These are phyloP conservation scores for Contarinia nasturtii DNA, from an alignment of 1,140 invertebrate genomes.

Conservation along the genomic window DNA sequence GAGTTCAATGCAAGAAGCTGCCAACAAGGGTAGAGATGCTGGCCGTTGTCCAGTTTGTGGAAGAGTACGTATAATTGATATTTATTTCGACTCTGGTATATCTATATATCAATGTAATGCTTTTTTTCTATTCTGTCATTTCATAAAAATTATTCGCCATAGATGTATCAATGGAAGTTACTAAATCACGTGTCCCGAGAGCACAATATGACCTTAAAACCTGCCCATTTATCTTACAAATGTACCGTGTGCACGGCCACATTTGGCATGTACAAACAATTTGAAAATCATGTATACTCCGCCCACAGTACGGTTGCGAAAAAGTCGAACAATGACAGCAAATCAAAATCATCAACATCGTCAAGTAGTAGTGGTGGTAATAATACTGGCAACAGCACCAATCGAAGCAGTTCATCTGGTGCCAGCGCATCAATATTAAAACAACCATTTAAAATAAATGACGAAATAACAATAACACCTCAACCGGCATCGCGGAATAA, in stretches of 20 bases:
- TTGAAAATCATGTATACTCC: slow-evolving; percentile 85
- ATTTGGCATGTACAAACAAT: slow-evolving; percentile 87
- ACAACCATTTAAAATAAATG: slow-evolving; percentile 75
- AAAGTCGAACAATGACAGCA: slow-evolving; percentile 59
- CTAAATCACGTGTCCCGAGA: slow-evolving; percentile 78
- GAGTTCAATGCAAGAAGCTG: slow-evolving; percentile 87
- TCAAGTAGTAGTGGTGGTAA: slow-evolving; percentile 16
- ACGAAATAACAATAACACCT: slow-evolving; percentile 83
- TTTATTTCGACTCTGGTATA: too few relatives aligned
- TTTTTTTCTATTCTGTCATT: too few relatives aligned
- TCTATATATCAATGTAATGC: too few relatives aligned
- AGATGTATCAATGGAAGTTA: slow-evolving; percentile 85
- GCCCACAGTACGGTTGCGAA: slow-evolving; percentile 74
- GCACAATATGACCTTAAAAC: slow-evolving; percentile 77
- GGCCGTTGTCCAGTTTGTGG: slow-evolving; percentile 86
- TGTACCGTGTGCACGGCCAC: slow-evolving; percentile 88
- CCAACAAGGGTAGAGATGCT: slow-evolving; percentile 84
- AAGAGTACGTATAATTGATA: slow-evolving; percentile 31
- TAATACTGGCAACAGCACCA: slow-evolving; percentile 7
- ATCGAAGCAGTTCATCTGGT: neutral
- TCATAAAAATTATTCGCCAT: too few relatives aligned
- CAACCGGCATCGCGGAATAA: slow-evolving; percentile 40
- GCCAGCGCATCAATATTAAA: slow-evolving; percentile 39
- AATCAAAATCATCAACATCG: slow-evolving; percentile 30
- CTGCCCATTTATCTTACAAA: slow-evolving; percentile 82